phyloP scores from a whole-genome alignment of 2,888 invertebrate genomes.

The Caenorhabditis sp. region DNA sequence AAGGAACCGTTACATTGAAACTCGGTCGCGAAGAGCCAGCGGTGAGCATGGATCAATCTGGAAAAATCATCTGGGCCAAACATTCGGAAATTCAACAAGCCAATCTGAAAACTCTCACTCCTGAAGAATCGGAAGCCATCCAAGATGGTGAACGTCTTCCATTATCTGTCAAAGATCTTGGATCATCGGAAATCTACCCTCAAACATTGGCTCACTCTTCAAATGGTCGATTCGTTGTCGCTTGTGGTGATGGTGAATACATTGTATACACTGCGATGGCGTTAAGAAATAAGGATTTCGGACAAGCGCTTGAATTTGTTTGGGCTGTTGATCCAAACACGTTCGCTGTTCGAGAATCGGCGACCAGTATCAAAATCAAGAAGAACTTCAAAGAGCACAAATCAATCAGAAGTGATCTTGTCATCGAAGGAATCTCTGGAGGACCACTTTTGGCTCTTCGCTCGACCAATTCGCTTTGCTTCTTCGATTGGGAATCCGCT shows the following conservation, averaged over 20 bases:
- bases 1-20: conserved; percentile 91
- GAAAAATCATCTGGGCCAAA: conserved; percentile 98
- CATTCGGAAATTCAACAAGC: conserved; percentile 93
- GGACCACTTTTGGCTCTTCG: conserved; percentile 81
- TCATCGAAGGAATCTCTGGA: conserved; percentile 81
- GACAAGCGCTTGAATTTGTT: conserved; percentile 88
- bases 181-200: conserved; percentile 98
- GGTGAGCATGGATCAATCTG: conserved; percentile 94
- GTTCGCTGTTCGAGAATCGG: conserved; percentile 82
- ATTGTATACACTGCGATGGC: conserved; percentile 99
- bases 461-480: conserved; percentile 76
- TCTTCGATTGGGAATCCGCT: conserved; percentile 96
- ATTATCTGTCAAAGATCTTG: conserved; percentile 96
- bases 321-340: conserved; percentile 97
- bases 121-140: conserved; percentile 56
- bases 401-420: conserved; percentile 90
- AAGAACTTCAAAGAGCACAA: conserved; percentile 86
- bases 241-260: conserved; percentile 99
- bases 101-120: conserved; percentile 69
- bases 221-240: conserved; percentile 87
- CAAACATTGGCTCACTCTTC: conserved; percentile 98
- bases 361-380: conserved; percentile 89
- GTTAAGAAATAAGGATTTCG: conserved; percentile 95
- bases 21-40: conserved; percentile 98
- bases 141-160: conserved; percentile 89